Evolutionary conservation across 2,888 invertebrate species (phyloP).

Genomic region (Phyto melanocephala): DNA sequence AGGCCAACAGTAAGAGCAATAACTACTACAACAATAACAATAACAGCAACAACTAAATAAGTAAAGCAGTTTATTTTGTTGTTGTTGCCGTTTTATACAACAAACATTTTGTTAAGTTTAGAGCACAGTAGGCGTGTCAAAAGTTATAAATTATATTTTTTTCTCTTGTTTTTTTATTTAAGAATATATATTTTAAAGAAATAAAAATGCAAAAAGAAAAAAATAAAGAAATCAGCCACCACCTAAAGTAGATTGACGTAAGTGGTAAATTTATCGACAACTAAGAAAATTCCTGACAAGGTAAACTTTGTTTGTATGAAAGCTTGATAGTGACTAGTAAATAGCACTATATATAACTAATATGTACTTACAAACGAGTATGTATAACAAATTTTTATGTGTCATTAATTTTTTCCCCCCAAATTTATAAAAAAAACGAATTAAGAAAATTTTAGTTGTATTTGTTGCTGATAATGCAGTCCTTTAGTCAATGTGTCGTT

Average conservation of each 20-base stretch:
- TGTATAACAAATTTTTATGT: no score
- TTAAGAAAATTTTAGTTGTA: no score
- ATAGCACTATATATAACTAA: no score
- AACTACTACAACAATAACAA: slow-evolving; percentile 48
- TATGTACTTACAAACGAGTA: no score
- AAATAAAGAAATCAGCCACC: slow-evolving; percentile 42
- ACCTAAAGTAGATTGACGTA: slow-evolving; percentile 61
- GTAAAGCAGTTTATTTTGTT: slow-evolving; percentile 23
- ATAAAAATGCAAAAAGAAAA: slow-evolving; percentile 17
- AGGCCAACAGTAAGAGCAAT: slow-evolving; percentile 57
- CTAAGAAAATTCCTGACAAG: slow-evolving; percentile 33
- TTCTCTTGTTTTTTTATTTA: slow-evolving; percentile 44
- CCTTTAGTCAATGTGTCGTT: no score
- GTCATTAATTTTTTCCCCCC: no score
- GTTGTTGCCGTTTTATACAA: slow-evolving; percentile 13
- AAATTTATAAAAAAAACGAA: no score
- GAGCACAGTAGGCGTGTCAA: slow-evolving; percentile 66
- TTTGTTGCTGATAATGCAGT: no score
- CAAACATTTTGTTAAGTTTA: slow-evolving; percentile 62
- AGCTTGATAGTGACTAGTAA: background rate
- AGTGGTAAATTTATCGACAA: slow-evolving; percentile 62
- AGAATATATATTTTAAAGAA: slow-evolving; percentile 36
- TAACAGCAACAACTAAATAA: slow-evolving; percentile 16
- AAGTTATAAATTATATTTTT: slow-evolving; percentile 67
- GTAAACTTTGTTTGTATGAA: background rate